A percentile compares a stretch with the other conserved stretches of the same genome.
Conservation (phyloP, 2,797 vertebrate species). For the Otolemur crassicaudatus region DNA sequence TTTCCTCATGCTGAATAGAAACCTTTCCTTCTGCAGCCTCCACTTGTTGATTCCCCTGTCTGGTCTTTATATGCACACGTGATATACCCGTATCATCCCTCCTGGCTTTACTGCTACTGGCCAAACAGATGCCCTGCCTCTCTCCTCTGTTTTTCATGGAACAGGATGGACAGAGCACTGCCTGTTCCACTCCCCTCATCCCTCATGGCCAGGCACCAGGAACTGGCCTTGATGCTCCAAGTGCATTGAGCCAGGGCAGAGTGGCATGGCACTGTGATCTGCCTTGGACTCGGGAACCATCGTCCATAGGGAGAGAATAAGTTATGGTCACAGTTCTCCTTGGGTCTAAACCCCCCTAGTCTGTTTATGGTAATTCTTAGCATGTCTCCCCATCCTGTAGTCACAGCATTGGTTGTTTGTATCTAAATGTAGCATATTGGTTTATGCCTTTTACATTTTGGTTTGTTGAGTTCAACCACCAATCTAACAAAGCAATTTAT, state of each 20-base stretch:
- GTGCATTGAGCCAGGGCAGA: fast-evolving
- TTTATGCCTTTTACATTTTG: background rate
- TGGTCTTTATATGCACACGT: background rate
- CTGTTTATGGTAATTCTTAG: background rate
- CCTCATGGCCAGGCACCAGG: background rate
- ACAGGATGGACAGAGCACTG: no score
- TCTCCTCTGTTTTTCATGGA: background rate
- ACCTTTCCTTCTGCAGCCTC: background rate
- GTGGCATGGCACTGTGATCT: background rate
- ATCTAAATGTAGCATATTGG: background rate
- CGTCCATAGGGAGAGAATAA: background rate
- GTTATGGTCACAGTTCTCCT: background rate
- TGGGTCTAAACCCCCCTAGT: background rate
- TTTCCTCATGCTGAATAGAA: background rate
- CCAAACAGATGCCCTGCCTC: background rate
- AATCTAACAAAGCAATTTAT: background rate
- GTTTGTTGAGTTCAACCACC: background rate
- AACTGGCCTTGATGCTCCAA: background rate
- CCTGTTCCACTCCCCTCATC: no score
- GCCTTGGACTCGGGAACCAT: background rate
- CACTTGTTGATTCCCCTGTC: no score
- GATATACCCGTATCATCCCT: background rate
- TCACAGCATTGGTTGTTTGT: background rate
- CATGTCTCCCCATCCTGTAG: background rate
- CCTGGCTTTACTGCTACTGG: background rate